Evolutionary conservation across 2,113 vertebrate species (phyloP), one percentile per base, ranked within the genome.

Genomic region (Leptobrachium leishanense): DNA sequence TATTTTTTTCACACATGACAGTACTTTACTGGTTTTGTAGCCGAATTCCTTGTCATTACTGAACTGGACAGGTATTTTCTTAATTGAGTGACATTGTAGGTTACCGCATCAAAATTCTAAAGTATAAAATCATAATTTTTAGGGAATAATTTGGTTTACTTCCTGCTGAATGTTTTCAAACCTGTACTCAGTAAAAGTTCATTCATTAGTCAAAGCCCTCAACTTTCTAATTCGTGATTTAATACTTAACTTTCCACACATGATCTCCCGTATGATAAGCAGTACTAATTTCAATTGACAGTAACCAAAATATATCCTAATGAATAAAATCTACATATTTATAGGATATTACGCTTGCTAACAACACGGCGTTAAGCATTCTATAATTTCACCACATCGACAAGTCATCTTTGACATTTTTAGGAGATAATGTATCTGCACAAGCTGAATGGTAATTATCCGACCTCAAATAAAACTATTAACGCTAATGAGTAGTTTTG

Each of bases 341-440:
- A 59, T 7, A 64, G 20, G 43, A 31, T 12, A 79, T 79, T 79
- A 72, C 41, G 72, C 31, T 39, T 70, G 62, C 43, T 13, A 77
- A 53, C 67, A 78, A 72, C 46, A 79, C 53, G n/a, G 57, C 62
- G 76, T 66, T 79, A 79, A 72, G 65, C 63, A 65, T 79, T 72
- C 54, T 65, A 72, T 79, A 70, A 43, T 64, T 11, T 15, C 31
- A 73, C 70, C 40, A 69, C 70, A 79, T 67, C 77, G 73, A 66
- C 70, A 73, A 67, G 41, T 55, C 65, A 72, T 73, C 44, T 46
- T 55, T 79, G 77, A 72, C 69, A 73, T 79, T 72, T 72, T 43
- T 10, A 72, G 79, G 68, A 84, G 87, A 85, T 71, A 64, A 84
- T 86, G 79, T 74, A 84, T 79, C 72, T 85, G 84, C 74, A 84